A percentile compares a stretch with the other conserved stretches of the same genome.
Conservation (phyloP, 1,140 invertebrate species). For the Paramacrobiotus metropolitanus region DNA sequence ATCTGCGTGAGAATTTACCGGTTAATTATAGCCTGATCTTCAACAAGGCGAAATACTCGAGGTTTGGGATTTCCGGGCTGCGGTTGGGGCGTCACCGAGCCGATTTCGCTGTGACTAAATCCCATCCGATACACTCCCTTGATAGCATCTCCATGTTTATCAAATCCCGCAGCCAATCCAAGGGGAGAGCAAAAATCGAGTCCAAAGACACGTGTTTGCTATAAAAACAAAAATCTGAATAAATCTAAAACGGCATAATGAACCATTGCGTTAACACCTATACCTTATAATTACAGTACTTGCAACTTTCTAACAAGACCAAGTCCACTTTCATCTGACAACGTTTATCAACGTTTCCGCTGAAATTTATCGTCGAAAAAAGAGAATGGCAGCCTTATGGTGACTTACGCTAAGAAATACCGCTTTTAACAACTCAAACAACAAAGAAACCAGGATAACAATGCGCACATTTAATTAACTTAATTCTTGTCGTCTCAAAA, state of each 20-base stretch:
- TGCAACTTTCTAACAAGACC: constrained; percentile 36
- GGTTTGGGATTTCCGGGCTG: constrained; percentile 78
- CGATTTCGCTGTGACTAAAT: constrained; percentile 88
- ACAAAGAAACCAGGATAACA: too few relatives aligned
- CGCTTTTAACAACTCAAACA: too few relatives aligned
- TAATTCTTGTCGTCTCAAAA: too few relatives aligned
- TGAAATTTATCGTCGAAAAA: too few relatives aligned
- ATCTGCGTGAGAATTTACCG: constrained; percentile 25
- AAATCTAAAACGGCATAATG: background rate
- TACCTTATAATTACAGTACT: constrained; percentile 77
- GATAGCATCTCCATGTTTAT: constrained; percentile 81
- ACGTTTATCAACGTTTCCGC: background rate
- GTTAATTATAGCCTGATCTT: constrained; percentile 80
- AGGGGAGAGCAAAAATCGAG: constrained; percentile 55
- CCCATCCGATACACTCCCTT: constrained; percentile 54
- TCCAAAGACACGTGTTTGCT: constrained; percentile 22
- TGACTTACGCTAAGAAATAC: too few relatives aligned
- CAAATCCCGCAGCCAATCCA: constrained; percentile 90
- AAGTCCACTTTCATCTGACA: constrained; percentile 32
- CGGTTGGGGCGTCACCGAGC: constrained; percentile 73
- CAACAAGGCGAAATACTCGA: constrained; percentile 57
- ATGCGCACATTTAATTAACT: too few relatives aligned
- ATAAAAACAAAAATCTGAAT: constrained; percentile 10
- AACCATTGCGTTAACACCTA: constrained; percentile 36
- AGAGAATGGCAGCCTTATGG: too few relatives aligned